Conservation (phyloP, 2,888 invertebrate species). For the Hypena proboscidalis region DNA sequence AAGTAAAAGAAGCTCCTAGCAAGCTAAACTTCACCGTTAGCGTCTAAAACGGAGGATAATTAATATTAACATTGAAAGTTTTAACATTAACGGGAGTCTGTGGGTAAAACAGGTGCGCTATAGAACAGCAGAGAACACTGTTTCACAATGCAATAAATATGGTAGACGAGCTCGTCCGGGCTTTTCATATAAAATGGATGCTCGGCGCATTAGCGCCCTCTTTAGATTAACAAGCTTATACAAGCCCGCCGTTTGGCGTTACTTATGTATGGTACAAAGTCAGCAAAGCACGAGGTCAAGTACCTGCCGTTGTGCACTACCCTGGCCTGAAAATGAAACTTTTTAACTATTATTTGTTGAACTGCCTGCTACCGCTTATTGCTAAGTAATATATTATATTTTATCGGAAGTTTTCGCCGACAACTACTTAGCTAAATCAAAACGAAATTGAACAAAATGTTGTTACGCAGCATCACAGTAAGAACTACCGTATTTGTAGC, state of each 20-base stretch:
- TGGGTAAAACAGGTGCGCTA: conserved; percentile 40
- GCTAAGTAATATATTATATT: too few species aligned
- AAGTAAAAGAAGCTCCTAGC: too few species aligned
- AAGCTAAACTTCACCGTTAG: too few species aligned
- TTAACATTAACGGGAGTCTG: conserved; percentile 34
- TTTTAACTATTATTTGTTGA: neutral
- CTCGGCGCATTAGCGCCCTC: conserved; percentile 64
- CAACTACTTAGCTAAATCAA: too few species aligned
- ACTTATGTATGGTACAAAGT: conserved; percentile 61
- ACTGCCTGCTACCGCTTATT: too few species aligned
- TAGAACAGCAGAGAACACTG: conserved; percentile 32
- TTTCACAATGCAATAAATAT: conserved; percentile 63
- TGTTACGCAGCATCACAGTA: too few species aligned
- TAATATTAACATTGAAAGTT: conserved; percentile 35
- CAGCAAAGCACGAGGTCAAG: conserved; percentile 13
- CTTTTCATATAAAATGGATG: conserved; percentile 64
- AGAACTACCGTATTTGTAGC: too few species aligned
- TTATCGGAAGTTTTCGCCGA: too few species aligned
- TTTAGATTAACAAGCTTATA: conserved; percentile 67
- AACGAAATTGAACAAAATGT: too few species aligned
- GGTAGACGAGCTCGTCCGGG: conserved; percentile 49
- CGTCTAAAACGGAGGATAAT: conserved; percentile 6
- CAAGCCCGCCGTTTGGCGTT: conserved; percentile 59
- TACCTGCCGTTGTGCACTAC: neutral
- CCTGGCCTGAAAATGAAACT: too few species aligned